These are phyloP conservation scores for Manduca sexta DNA, from an alignment of 1,140 invertebrate genomes.

Conservation along the genomic window DNA sequence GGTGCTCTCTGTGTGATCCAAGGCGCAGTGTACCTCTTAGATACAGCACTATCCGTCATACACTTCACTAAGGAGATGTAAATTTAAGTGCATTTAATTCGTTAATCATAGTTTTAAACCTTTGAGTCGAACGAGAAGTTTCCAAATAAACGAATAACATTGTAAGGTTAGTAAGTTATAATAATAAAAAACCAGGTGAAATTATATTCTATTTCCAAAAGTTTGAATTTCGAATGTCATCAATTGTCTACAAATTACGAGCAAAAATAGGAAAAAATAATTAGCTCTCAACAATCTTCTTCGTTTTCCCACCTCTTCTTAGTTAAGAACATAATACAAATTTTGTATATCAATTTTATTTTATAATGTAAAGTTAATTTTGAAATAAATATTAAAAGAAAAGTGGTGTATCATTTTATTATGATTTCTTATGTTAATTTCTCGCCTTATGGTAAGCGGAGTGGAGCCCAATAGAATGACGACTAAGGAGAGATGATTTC, in stretches of 20 bases:
- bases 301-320: slow-evolving; percentile 17
- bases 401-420: neutral
- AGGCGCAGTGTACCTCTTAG: slow-evolving; percentile 84
- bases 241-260: too few species aligned
- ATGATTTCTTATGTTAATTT: neutral
- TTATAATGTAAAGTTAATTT: slow-evolving; percentile 13
- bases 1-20: slow-evolving; percentile 85
- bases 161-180: too few species aligned
- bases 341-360: slow-evolving; percentile 16
- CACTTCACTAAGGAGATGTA: slow-evolving; percentile 80
- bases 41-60: slow-evolving; percentile 83
- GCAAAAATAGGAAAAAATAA: too few species aligned
- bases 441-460: too few species aligned
- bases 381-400: neutral
- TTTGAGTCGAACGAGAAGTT: slow-evolving; percentile 4
- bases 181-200: too few species aligned
- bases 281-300: slow-evolving; percentile 7
- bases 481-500: too few species aligned
- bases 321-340: slow-evolving; percentile 12
- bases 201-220: too few species aligned
- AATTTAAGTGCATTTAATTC: slow-evolving; percentile 11
- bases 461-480: too few species aligned
- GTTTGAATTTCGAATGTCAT: too few species aligned
- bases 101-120: slow-evolving; percentile 12
- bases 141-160: too few species aligned